These are phyloP conservation scores for Lepisosteus oculatus DNA, from an alignment of 2,113 vertebrate genomes.

Conservation along the genomic window DNA sequence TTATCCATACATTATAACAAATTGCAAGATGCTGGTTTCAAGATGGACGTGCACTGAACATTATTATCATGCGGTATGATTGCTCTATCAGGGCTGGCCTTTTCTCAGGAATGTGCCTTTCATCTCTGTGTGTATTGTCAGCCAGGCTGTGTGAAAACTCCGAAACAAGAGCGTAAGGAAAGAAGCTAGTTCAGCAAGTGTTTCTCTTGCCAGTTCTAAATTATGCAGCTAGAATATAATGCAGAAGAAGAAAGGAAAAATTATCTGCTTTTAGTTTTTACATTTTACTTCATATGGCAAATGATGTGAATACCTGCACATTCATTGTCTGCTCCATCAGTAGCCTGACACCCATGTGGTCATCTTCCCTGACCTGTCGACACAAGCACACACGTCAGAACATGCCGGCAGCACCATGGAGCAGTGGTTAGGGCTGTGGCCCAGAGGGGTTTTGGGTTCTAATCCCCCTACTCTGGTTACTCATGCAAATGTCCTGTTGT, in stretches of 20 bases:
- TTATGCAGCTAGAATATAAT: not conserved
- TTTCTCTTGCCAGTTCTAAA: not conserved
- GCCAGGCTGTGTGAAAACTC: too few relatives aligned
- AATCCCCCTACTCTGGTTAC: not conserved
- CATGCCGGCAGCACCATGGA: too few relatives aligned
- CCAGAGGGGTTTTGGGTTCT: too few relatives aligned
- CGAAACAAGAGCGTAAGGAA: not conserved
- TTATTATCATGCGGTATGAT: too few relatives aligned
- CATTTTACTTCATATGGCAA: not conserved
- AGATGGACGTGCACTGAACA: not conserved
- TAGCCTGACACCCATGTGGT: conserved; percentile 46
- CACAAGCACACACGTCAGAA: not conserved
- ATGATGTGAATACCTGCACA: conserved; percentile 49
- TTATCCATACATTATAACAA: conserved; percentile 1
- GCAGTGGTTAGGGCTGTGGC: not conserved
- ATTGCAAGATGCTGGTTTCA: not conserved
- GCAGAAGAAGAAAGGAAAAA: not conserved
- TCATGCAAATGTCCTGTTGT: not conserved
- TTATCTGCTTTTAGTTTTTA: not conserved
- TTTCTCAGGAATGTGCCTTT: too few relatives aligned
- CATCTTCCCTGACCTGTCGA: conserved; percentile 51
- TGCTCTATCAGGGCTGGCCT: too few relatives aligned
- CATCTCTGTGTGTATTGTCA: too few relatives aligned
- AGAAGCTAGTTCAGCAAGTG: not conserved
- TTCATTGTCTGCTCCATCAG: conserved; percentile 42